A percentile compares a stretch with the other conserved stretches of the same genome.
phyloP scores from a whole-genome alignment of 2,888 invertebrate species.

The Odontothrips loti region DNA sequence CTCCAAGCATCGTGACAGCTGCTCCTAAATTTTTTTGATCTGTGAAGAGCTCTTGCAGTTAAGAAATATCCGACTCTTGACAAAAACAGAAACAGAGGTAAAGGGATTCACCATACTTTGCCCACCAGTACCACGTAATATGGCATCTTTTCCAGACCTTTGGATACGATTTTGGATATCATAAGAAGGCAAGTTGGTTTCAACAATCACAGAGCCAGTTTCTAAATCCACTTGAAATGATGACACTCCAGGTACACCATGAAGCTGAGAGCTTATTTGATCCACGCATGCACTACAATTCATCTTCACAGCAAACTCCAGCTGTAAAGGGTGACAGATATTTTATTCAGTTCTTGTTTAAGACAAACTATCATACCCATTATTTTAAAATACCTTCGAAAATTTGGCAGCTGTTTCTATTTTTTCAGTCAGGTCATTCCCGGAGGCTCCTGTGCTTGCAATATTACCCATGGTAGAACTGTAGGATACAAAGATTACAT shows the following conservation, averaged over 20 bases:
- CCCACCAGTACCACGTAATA: constrained; percentile 77
- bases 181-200: constrained; percentile 59
- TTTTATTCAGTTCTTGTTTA: too few species aligned
- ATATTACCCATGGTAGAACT: not conserved
- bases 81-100: not conserved
- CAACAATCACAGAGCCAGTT: constrained; percentile 64
- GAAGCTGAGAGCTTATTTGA: constrained; percentile 49
- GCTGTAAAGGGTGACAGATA: constrained; percentile 44
- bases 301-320: constrained; percentile 65
- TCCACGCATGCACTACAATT: constrained; percentile 54
- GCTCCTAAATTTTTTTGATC: constrained; percentile 45
- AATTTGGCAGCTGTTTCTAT: not conserved
- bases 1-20: constrained; percentile 67
- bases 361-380: not conserved
- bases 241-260: constrained; percentile 48
- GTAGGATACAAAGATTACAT: not conserved
- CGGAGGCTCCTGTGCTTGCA: not conserved
- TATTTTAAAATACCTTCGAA: not conserved
- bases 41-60: constrained; percentile 35
- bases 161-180: constrained; percentile 53
- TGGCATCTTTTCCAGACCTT: constrained; percentile 65
- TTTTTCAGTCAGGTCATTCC: not conserved
- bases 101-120: constrained; percentile 33
- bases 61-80: not conserved
- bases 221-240: constrained; percentile 54